Base-by-base conservation (phyloP, 2,797 vertebrate species). In the Microcaecilia unicolor region DNA sequence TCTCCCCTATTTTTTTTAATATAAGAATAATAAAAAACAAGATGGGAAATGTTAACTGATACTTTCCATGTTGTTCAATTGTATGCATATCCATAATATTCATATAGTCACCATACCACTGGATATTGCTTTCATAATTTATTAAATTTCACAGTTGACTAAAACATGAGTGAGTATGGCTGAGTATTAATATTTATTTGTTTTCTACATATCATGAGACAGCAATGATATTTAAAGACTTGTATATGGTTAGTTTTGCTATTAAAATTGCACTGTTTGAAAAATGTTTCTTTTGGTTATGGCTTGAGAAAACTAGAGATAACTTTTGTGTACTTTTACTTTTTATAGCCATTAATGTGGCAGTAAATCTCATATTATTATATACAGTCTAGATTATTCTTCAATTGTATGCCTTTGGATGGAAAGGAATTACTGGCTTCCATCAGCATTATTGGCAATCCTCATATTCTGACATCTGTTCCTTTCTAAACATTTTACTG, bases 401-500 rank as follows among this genome's bases (percentile, higher is more conserved):
- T 72, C 61, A 61, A 71, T 66, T 63, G 72, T 65, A 67, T 78
- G 71, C 87, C 76, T 76, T 86, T 83, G 88, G 89, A 89, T 83
- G 85, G 83, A 87, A 89, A 83, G 78, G 81, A 81, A 81, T 86
- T 81, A 88, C 87, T 87, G 87, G 85, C 87, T 93, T 90, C 87
- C 85, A 87, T 89, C 84, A 83, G 78, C 79, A 81, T 89, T 84
- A 84, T 86, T 89, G 89, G 87, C 86, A 89, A 76, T 81, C 80
- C 72, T 81, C 74, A 67, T 78, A 80, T 84, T 84, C 83, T 91
- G 90, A 95, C 88, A 92, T 94, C 87, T 92, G 88, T 89, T 93
- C 88, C 74, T 86, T 90, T 86, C 86, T 88, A 89, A 90, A 88
- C 86, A 81, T 87, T 90, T 86, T 85, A 88, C 86, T 86, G 86